phyloP scores from a whole-genome alignment of 2,888 invertebrate genomes.

The Habroteleia sp. region DNA sequence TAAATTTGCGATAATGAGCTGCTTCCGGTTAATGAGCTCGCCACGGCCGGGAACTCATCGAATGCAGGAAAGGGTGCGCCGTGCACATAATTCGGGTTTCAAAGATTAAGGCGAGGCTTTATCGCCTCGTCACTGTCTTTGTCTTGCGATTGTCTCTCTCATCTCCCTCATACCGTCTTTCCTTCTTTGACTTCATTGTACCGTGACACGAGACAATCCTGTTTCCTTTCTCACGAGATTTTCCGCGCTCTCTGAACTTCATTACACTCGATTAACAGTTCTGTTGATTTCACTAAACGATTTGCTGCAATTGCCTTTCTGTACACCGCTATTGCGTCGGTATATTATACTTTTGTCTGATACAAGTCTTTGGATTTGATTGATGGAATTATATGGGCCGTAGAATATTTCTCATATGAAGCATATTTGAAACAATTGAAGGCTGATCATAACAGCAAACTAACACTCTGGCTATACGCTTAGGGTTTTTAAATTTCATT shows the following conservation, averaged over 20 bases:
- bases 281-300: slow-evolving; percentile 49
- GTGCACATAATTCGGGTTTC: slow-evolving; percentile 78
- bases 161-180: slow-evolving; percentile 55
- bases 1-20: slow-evolving; percentile 79
- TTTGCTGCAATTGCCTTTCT: slow-evolving; percentile 38
- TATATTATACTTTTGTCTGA: slow-evolving; percentile 5
- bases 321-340: slow-evolving; percentile 14
- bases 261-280: slow-evolving; percentile 48
- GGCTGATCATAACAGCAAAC: neutral
- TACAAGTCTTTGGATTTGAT: slow-evolving; percentile 8
- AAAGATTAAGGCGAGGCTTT: slow-evolving; percentile 79
- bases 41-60: slow-evolving; percentile 72
- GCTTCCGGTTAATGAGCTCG: slow-evolving; percentile 73
- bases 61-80: slow-evolving; percentile 81
- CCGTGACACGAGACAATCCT: slow-evolving; percentile 63
- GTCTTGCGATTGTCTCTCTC: slow-evolving; percentile 53
- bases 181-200: slow-evolving; percentile 61
- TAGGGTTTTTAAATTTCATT: neutral
- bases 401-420: neutral
- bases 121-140: slow-evolving; percentile 59
- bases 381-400: slow-evolving; percentile 11
- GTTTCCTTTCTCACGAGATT: slow-evolving; percentile 66
- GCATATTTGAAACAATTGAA: neutral
- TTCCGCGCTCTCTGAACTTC: slow-evolving; percentile 59
- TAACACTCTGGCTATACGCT: neutral